Evolutionary conservation across 1,140 invertebrate species (phyloP), one percentile per base, ranked within the genome.

Genomic region (Pogonus chalceus): DNA sequence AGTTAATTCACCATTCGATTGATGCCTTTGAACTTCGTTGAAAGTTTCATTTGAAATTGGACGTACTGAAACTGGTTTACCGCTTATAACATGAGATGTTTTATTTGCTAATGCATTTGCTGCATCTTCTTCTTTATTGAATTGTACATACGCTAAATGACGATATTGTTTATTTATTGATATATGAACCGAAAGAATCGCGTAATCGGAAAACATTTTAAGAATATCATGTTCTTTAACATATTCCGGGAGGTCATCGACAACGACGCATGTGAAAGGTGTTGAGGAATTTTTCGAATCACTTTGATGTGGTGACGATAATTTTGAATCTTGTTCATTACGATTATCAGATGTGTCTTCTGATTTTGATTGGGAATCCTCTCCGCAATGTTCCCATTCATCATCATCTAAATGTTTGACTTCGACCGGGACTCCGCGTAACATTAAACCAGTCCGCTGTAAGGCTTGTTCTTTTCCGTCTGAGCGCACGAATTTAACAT

Each of bases 141-240:
- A 88, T 62, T 90, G 81, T 1, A 90, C 82, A 68, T 82, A 89
- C 0, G 81, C 85, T 47, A 76, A 70, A 69, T 76, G 74, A 22
- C 71, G 72, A 46, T 70, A 74, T 53, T 71, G 75, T 10, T 77
- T 76, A 56, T 79, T 79, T 16, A 81, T 76, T 23, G 76, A 75
- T 20, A 79, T 63, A 14, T 81, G 78, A n/a, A 92, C 81, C 20
- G 85, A 81, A 1, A 86, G 69, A 4, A 90, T 72, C 2, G 84
- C 80, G 64, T 81, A 83, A 0, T 83, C 81, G 2, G 78, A 80
- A 62, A 90, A 89, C 49, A 86, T 75, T 60, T 87, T 84, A 18
- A 83, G 79, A 4, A 92, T 80, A 58, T 90, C 87, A 55, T 84
- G 79, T 62, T 88, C 84, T 64, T 84, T 87, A 31, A 82, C 79